Percentiles rank a stretch among this genome's conserved stretches.
Evolutionary conservation across 2,888 invertebrate species (phyloP).

Genomic region (Zhengitettix transpicula): DNA sequence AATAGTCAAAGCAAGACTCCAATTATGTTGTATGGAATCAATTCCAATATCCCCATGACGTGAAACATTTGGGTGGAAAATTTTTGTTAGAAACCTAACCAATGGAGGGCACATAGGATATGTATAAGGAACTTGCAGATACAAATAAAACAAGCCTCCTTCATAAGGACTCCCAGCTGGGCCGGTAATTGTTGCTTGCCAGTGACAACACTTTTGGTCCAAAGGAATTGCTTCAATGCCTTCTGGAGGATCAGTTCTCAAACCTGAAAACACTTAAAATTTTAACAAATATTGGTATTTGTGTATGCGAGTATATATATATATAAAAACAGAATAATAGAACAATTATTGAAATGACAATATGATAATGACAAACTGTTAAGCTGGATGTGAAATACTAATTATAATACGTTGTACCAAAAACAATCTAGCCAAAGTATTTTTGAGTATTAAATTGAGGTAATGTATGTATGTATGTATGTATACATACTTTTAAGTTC

Average conservation of each 20-base stretch:
- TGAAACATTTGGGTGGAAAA: conserved; percentile 88
- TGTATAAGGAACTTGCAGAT: conserved; percentile 45
- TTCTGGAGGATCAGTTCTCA: conserved; percentile 65
- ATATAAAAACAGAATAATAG: no score
- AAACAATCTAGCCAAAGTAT: no score
- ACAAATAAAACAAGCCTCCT: conserved; percentile 81
- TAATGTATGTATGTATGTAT: not conserved
- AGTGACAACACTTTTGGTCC: conserved; percentile 68
- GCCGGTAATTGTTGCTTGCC: conserved; percentile 87
- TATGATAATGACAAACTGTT: no score
- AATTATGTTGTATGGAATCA: conserved; percentile 89
- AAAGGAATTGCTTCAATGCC: conserved; percentile 70
- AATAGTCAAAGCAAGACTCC: conserved; percentile 86
- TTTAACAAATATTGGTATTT: no score
- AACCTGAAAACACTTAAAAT: conserved; percentile 16
- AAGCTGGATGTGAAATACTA: no score
- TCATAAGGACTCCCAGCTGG: conserved; percentile 88
- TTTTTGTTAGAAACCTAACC: conserved; percentile 81
- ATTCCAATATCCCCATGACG: conserved; percentile 91
- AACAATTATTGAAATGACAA: no score
- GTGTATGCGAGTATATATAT: no score
- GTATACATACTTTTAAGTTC: conserved; percentile 39
- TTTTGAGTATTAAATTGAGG: no score
- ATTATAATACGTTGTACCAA: no score
- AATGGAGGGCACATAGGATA: conserved; percentile 87